phyloP scores from a whole-genome alignment of 2,888 invertebrate species.

The Apotomis betuletana region DNA sequence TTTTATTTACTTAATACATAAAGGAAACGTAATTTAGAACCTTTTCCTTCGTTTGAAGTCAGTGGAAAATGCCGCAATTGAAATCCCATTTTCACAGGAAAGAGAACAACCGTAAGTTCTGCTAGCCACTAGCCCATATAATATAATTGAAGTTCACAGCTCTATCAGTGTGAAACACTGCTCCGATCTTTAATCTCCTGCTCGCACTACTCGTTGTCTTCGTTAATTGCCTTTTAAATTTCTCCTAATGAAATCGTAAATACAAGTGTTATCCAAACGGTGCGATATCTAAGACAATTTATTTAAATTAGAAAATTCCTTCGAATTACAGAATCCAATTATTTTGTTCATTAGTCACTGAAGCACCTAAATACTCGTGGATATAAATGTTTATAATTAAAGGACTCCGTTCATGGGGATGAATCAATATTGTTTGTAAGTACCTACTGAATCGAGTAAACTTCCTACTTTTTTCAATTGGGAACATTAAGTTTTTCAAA shows the following conservation, averaged over 20 bases:
- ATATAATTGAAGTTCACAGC: slow-evolving; percentile 12
- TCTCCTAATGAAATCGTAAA: slow-evolving; percentile 33
- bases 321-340: slow-evolving; percentile 63
- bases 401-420: slow-evolving; percentile 21
- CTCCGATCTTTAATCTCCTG: slow-evolving; percentile 15
- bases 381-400: slow-evolving; percentile 40
- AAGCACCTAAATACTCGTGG: slow-evolving; percentile 48
- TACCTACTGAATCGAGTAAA: background rate
- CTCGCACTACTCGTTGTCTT: slow-evolving; percentile 3
- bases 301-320: slow-evolving; percentile 59
- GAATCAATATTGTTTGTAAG: slow-evolving; percentile 17
- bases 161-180: slow-evolving; percentile 24
- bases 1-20: no score
- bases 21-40: no score
- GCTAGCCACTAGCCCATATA: slow-evolving; percentile 5
- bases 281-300: slow-evolving; percentile 55
- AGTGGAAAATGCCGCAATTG: background rate
- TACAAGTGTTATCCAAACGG: slow-evolving; percentile 48
- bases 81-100: slow-evolving; percentile 1
- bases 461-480: background rate
- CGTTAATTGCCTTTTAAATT: slow-evolving; percentile 7
- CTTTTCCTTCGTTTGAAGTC: background rate
- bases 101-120: slow-evolving; percentile 1
- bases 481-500: background rate
- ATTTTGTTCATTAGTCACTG: slow-evolving; percentile 61